Conservation (phyloP, 2,797 vertebrate genomes). For the Mus caroli region DNA sequence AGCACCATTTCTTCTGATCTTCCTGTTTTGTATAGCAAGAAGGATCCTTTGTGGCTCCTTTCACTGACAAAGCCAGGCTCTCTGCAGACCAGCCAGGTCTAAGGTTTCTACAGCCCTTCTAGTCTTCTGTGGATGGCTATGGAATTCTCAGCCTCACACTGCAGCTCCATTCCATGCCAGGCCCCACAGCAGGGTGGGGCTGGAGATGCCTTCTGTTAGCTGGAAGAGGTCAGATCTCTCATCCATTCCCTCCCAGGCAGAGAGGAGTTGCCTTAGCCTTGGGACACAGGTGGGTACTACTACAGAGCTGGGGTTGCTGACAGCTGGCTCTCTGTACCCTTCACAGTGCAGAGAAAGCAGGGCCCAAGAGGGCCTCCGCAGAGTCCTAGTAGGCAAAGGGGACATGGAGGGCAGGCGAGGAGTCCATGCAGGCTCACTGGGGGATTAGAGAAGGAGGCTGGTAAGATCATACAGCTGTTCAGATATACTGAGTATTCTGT, state of each 20-base stretch:
- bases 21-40: not conserved
- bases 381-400: not conserved
- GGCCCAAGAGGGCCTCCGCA: not conserved
- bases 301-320: not conserved
- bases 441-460: not conserved
- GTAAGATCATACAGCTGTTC: conserved; percentile 50
- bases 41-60: not conserved
- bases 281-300: not conserved
- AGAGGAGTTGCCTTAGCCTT: too few species aligned
- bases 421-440: too few species aligned
- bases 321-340: not conserved
- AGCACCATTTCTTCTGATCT: not conserved
- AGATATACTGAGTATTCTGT: conserved; percentile 32
- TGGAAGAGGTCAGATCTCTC: not conserved
- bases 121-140: not conserved
- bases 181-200: not conserved
- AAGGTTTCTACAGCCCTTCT: conserved; percentile 9
- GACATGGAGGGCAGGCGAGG: rapidly evolving
- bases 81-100: not conserved
- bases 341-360: rapidly evolving
- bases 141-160: not conserved
- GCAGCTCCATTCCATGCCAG: not conserved
- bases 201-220: not conserved
- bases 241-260: too few species aligned
- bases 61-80: not conserved